A percentile compares a stretch with the other conserved stretches of the same genome.
phyloP scores from a whole-genome alignment of 2,113 vertebrate species.

The Hippocampus comes region DNA sequence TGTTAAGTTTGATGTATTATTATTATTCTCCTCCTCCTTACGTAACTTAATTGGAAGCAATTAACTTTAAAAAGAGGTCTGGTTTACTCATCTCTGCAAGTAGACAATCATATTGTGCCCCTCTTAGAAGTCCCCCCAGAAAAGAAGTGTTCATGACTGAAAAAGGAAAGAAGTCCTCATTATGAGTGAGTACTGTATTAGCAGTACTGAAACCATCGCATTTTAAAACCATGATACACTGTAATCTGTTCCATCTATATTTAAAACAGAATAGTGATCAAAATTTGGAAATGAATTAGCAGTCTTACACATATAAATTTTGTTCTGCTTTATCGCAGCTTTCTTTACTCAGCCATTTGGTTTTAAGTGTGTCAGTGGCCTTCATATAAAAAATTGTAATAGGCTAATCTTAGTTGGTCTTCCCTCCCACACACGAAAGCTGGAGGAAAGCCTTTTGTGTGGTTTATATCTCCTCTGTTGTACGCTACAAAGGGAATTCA shows the following conservation, averaged over 20 bases:
- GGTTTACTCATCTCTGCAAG: too few species aligned
- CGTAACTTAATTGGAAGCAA: too few species aligned
- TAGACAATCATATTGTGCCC: too few species aligned
- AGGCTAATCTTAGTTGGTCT: conserved; percentile 15
- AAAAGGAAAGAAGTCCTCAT: too few species aligned
- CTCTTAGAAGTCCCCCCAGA: too few species aligned
- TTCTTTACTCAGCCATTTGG: conserved; percentile 11
- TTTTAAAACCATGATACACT: too few species aligned
- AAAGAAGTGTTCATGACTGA: too few species aligned
- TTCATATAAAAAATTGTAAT: conserved; percentile 16
- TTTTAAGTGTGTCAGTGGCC: background rate
- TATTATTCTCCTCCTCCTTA: too few species aligned
- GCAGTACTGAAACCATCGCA: too few species aligned
- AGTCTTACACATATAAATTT: background rate
- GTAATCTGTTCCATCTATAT: background rate
- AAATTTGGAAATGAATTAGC: background rate
- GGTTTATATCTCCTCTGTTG: conserved; percentile 51
- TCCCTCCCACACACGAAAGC: conserved; percentile 19
- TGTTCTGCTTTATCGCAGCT: background rate
- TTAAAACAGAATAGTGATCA: background rate
- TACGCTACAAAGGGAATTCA: conserved; percentile 50
- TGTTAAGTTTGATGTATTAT: too few species aligned
- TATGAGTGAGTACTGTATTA: too few species aligned
- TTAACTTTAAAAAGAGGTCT: too few species aligned
- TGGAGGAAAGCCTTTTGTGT: conserved; percentile 43